Evolutionary conservation across 2,113 vertebrate species (phyloP).

Genomic region (Ginglymostoma cirratum): DNA sequence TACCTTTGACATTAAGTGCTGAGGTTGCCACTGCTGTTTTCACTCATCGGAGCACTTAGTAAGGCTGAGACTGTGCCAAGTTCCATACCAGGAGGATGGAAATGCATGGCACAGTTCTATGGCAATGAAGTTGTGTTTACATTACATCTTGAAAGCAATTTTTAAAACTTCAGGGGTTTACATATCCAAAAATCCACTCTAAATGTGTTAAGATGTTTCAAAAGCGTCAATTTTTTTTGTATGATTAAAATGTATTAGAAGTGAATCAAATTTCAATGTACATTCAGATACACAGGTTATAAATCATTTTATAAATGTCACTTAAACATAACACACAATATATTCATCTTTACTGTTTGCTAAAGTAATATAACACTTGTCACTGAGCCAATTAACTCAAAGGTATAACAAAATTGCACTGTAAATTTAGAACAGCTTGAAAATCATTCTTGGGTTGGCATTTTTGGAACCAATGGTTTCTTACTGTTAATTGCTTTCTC

Average conservation of each 20-base stretch:
- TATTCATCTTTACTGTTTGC: background rate
- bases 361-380: conserved; percentile 14
- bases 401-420: conserved; percentile 36
- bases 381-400: conserved; percentile 35
- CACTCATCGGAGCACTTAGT: conserved; percentile 13
- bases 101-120: background rate
- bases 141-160: background rate
- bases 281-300: background rate
- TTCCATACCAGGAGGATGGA: conserved; percentile 23
- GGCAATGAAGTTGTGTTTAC: background rate
- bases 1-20: conserved; percentile 27
- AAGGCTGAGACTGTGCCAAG: background rate
- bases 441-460: conserved; percentile 31
- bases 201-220: background rate
- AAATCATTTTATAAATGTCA: background rate
- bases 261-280: background rate
- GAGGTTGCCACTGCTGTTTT: conserved; percentile 20
- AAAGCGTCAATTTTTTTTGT: background rate
- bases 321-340: background rate
- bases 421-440: conserved; percentile 35
- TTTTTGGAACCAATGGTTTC: background rate
- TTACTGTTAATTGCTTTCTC: background rate
- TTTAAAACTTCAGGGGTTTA: background rate
- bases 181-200: background rate
- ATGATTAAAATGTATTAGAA: background rate